phyloP scores from a whole-genome alignment of 2,888 invertebrate genomes.

The Nineta flava region DNA sequence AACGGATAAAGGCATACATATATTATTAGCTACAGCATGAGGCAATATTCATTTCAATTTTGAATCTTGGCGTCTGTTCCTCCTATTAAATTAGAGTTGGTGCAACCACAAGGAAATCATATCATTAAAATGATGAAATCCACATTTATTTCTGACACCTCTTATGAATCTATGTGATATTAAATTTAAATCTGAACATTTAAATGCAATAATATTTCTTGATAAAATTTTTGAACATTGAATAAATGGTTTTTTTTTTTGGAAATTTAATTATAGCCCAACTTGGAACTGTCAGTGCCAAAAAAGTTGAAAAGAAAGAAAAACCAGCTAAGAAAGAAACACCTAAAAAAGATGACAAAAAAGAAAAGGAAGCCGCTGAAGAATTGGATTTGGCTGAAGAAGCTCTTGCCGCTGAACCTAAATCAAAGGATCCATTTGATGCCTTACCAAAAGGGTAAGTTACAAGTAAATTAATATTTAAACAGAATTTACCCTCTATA shows the following conservation, averaged over 20 bases:
- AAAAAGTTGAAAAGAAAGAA: slow-evolving; percentile 27
- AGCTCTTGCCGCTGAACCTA: slow-evolving; percentile 57
- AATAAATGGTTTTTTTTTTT: background rate
- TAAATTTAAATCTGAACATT: slow-evolving; percentile 1
- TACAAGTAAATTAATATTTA: background rate
- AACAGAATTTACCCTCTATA: background rate
- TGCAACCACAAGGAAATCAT: no score
- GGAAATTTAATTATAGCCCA: background rate
- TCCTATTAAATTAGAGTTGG: no score
- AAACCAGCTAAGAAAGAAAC: slow-evolving; percentile 26
- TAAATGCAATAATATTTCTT: background rate
- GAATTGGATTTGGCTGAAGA: slow-evolving; percentile 52
- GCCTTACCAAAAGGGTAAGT: slow-evolving; percentile 67
- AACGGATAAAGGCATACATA: no score
- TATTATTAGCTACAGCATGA: no score
- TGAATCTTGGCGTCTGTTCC: no score
- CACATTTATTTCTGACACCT: background rate
- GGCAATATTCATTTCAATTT: no score
- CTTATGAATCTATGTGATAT: background rate
- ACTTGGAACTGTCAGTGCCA: slow-evolving; percentile 15
- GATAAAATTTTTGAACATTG: background rate
- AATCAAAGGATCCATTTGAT: slow-evolving; percentile 84
- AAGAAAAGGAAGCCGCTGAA: slow-evolving; percentile 33
- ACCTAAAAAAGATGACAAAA: slow-evolving; percentile 27
- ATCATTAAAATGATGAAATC: no score